Base-by-base conservation (phyloP, 2,888 invertebrate genomes). In the Nemotelus pantherinus region DNA sequence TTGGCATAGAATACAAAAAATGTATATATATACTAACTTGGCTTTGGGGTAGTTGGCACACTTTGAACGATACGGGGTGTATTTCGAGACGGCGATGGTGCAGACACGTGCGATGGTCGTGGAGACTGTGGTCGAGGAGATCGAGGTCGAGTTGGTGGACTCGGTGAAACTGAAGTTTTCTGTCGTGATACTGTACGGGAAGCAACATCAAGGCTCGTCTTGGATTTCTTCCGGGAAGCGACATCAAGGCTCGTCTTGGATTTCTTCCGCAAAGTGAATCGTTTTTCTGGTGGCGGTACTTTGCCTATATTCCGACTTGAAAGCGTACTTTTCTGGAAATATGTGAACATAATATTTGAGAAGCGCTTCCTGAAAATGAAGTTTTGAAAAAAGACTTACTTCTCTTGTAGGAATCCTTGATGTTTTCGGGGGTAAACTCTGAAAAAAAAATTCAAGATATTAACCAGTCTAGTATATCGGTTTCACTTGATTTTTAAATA, bases 391-490 rank as follows among this genome's bases (percentile, higher is more conserved):
- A 9, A 63, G 10, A 39, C 68, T 63, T 74, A 79, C 79, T 63
- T 79, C 79, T 39, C 79, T 65, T 7, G 50, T 74, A 7, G 77
- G 79, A 63, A 79, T 77, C 75, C 55, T 79, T 41, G 79, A 77
- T 41, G 10, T 25, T 60, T 67, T 78, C 7, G 60, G 7, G 2
- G 6, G 57, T 2, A 55, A 48, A 6, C 41, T 53, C 76, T 76
- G 60, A 9, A 50, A 48, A 72, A 72, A 5, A 45, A 72, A 58
- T 25, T 25, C 25, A 47, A 67, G 39, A 47, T 67, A 3, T 47
- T 43, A 43, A 64, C 25, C 25, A 25, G 25, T 25, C 58, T 9
- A 58, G 25, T 58, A 9, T 25, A 4, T 58, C 25, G 25, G 25
- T n/a, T 60, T 3, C 3, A 60, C 3, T 41, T 58, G 25, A 50